These are phyloP conservation scores for Thripadectes ignobilis DNA, from an alignment of 2,797 vertebrate genomes.

Conservation along the genomic window DNA sequence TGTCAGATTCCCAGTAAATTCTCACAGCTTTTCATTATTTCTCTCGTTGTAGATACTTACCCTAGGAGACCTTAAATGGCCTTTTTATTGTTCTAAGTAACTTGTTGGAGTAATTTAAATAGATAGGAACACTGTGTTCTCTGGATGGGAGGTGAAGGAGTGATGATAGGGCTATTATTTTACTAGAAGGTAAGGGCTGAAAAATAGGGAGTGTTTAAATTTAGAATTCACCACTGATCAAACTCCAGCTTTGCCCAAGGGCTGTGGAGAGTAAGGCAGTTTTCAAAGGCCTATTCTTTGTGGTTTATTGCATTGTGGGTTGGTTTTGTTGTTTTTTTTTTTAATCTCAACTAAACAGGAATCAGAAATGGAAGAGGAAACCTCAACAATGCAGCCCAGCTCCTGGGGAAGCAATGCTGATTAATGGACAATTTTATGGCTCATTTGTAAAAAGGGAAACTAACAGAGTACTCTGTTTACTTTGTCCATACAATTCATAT, in stretches of 20 bases:
- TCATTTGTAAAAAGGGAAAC: slow-evolving; percentile 78
- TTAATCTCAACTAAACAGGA: slow-evolving; percentile 69
- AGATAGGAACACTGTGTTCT: not conserved
- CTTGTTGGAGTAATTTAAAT: slow-evolving; percentile 30
- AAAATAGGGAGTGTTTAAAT: slow-evolving; percentile 32
- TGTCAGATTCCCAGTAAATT: slow-evolving; percentile 11
- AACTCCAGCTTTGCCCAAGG: slow-evolving; percentile 19
- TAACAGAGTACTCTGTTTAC: slow-evolving; percentile 74
- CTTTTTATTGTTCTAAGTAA: slow-evolving; percentile 30
- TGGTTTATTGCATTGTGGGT: slow-evolving; percentile 41
- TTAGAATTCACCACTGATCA: slow-evolving; percentile 6
- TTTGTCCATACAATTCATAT: slow-evolving; percentile 70
- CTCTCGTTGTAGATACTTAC: not conserved
- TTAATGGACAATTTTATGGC: slow-evolving; percentile 80
- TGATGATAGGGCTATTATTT: not conserved
- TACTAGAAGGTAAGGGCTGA: not conserved
- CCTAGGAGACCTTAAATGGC: not conserved
- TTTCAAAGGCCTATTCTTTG: slow-evolving; percentile 53
- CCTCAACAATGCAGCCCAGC: slow-evolving; percentile 65
- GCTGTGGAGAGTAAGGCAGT: not conserved
- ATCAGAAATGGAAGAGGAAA: slow-evolving; percentile 79
- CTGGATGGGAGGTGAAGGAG: not conserved
- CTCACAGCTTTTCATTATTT: slow-evolving; percentile 18
- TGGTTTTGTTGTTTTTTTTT: not conserved
- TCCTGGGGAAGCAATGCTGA: slow-evolving; percentile 64